phyloP scores from a whole-genome alignment of 2,797 vertebrate species.

The Cossypha dichroa region DNA sequence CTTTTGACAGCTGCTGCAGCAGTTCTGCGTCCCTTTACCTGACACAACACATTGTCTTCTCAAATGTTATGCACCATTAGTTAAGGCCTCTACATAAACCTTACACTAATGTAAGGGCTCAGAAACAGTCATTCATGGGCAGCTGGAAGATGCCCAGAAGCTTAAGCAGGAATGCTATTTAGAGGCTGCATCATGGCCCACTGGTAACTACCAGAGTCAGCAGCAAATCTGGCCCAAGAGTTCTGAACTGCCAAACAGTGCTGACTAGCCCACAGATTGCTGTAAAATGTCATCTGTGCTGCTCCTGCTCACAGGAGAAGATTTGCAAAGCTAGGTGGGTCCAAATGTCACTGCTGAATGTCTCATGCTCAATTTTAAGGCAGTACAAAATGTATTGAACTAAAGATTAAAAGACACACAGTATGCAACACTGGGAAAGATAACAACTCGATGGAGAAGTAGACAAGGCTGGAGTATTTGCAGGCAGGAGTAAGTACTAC shows the following conservation, averaged over 20 bases:
- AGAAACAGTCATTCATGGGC: neutral
- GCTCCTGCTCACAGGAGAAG: neutral
- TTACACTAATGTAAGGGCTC: neutral
- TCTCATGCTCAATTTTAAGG: neutral
- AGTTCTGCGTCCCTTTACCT: neutral
- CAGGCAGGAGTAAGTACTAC: neutral
- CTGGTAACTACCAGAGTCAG: conserved; percentile 29
- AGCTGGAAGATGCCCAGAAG: neutral
- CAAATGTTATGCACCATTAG: conserved; percentile 27
- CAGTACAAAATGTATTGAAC: neutral
- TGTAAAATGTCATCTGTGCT: conserved; percentile 35
- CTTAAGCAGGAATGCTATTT: neutral
- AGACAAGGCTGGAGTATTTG: neutral
- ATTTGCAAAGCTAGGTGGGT: conserved; percentile 10
- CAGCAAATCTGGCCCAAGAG: conserved; percentile 33
- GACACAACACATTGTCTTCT: conserved; percentile 28
- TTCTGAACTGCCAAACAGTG: neutral
- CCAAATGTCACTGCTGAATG: conserved; percentile 38
- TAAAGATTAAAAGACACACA: neutral
- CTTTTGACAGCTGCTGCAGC: neutral
- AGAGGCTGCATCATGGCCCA: conserved; percentile 17
- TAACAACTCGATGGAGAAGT: neutral
- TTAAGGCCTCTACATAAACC: conserved; percentile 7
- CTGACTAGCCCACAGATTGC: conserved; percentile 16
- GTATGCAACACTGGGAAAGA: neutral